Evolutionary conservation across 1,140 invertebrate genomes (phyloP).

Genomic region (Atopsyche davidsoni): DNA sequence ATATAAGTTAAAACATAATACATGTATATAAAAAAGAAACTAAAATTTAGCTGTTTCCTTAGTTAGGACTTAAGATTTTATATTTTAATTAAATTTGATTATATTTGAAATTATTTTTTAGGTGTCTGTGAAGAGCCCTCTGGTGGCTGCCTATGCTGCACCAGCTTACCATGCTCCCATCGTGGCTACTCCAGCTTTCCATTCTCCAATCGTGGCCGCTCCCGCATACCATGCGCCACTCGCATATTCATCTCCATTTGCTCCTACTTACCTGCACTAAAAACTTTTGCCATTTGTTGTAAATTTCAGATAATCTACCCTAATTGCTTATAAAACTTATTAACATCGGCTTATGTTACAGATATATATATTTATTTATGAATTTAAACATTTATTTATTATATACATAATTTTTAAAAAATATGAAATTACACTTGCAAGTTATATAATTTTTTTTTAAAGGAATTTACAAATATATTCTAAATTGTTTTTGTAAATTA

Average conservation of each 20-base stretch:
- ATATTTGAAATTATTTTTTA: constrained; percentile 31
- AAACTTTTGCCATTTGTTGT: not conserved
- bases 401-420: too few species aligned
- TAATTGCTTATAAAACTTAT: too few species aligned
- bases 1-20: too few species aligned
- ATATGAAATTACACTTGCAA: too few species aligned
- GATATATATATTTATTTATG: too few species aligned
- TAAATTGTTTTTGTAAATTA: not conserved
- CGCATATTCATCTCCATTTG: constrained; percentile 21
- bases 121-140: constrained; percentile 35
- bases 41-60: too few species aligned
- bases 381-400: too few species aligned
- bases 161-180: constrained; percentile 35
- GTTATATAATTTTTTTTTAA: not conserved
- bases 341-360: too few species aligned
- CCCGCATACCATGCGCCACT: constrained; percentile 29
- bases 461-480: not conserved
- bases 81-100: too few species aligned
- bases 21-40: too few species aligned
- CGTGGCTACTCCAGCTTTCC: constrained; percentile 25
- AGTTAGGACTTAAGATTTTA: too few species aligned
- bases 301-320: not conserved
- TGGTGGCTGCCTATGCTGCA: constrained; percentile 36
- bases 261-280: constrained; percentile 23
- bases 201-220: constrained; percentile 24